Conservation (phyloP, 2,113 vertebrate species). For the Elephas maximus region DNA sequence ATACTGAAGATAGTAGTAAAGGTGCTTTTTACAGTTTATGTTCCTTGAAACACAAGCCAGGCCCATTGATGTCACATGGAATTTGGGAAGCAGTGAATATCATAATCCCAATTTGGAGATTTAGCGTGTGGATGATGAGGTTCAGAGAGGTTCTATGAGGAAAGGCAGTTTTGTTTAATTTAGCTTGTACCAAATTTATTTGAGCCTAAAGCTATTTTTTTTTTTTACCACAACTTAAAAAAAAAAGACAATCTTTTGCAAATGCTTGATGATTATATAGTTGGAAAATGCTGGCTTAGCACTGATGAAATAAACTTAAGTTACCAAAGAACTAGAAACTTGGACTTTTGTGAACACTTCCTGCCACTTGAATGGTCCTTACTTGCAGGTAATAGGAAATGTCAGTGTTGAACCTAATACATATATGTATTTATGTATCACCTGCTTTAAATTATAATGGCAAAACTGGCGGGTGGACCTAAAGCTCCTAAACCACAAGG, state of each 20-base stretch:
- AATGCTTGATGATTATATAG: not conserved
- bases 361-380: not conserved
- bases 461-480: constrained; percentile 96
- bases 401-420: not conserved
- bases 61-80: not conserved
- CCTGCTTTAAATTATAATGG: constrained; percentile 96
- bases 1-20: not conserved
- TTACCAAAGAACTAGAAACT: not conserved
- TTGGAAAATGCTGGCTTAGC: not conserved
- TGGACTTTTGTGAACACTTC: not conserved
- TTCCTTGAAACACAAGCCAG: not conserved
- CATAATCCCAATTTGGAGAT: not conserved
- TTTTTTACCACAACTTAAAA: not conserved
- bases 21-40: not conserved
- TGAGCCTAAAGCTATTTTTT: not conserved
- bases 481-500: constrained; percentile 94
- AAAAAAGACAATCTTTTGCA: not conserved
- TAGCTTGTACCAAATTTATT: not conserved
- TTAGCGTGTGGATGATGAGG: not conserved
- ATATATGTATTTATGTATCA: constrained; percentile 38
- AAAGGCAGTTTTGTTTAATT: not conserved
- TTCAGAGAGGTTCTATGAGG: not conserved
- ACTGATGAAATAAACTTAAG: not conserved
- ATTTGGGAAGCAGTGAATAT: not conserved
- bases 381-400: not conserved